Percentiles rank a stretch among this genome's conserved stretches.
These are phyloP conservation scores for Leptodactylus fallax DNA, from an alignment of 2,797 vertebrate species.

Conservation along the genomic window DNA sequence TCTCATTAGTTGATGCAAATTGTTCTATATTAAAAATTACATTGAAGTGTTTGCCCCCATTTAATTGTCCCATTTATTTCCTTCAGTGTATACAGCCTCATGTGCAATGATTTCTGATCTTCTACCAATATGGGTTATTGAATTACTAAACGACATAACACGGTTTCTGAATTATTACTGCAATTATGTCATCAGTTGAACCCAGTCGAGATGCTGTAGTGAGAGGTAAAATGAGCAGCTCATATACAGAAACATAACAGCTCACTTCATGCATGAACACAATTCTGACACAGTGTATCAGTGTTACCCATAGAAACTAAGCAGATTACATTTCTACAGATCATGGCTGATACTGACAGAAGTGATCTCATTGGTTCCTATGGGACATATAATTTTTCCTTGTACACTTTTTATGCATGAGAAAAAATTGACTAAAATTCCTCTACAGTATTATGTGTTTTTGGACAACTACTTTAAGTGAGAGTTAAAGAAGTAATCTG, in stretches of 20 bases:
- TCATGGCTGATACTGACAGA: background rate
- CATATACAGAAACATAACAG: background rate
- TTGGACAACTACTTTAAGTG: too few relatives aligned
- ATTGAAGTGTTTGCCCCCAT: too few relatives aligned
- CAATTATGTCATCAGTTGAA: background rate
- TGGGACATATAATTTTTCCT: background rate
- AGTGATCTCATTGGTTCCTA: background rate
- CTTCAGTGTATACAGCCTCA: too few relatives aligned
- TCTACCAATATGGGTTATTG: too few relatives aligned
- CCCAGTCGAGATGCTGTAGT: background rate
- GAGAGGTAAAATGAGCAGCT: too few relatives aligned
- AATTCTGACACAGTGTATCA: background rate
- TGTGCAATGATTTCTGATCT: too few relatives aligned
- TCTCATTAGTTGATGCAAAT: too few relatives aligned
- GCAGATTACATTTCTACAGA: background rate
- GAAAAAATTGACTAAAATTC: background rate
- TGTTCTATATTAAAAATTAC: too few relatives aligned
- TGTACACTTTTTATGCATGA: background rate
- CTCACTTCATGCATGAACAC: background rate
- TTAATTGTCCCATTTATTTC: too few relatives aligned
- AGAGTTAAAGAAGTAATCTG: too few relatives aligned
- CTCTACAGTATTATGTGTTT: background rate
- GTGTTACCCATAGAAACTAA: background rate
- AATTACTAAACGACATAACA: background rate
- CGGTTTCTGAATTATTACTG: background rate